Conservation (phyloP, 1,140 invertebrate genomes). For the Helicoverpa zea region DNA sequence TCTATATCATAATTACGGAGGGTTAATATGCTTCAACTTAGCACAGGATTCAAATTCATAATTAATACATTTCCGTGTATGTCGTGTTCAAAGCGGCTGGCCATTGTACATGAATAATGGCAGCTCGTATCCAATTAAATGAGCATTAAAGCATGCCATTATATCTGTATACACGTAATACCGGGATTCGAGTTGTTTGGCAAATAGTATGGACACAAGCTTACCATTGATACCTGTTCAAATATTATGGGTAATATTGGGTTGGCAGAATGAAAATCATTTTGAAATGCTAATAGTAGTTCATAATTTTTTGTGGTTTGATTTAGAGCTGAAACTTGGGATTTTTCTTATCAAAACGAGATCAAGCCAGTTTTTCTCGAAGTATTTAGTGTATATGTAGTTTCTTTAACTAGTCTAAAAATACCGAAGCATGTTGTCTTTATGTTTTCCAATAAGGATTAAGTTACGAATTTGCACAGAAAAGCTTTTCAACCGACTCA, state of each 20-base stretch:
- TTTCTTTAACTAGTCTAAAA: no score
- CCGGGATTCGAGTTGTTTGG: conserved; percentile 5
- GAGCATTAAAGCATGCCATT: conserved; percentile 34
- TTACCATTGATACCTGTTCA: background rate
- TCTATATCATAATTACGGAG: conserved; percentile 22
- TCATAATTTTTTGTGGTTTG: no score
- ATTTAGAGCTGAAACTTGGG: no score
- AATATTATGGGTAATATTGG: background rate
- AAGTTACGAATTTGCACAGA: no score
- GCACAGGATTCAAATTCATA: conserved; percentile 34
- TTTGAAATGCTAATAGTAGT: background rate
- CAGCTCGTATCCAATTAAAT: conserved; percentile 57
- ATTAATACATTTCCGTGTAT: conserved; percentile 47
- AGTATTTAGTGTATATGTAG: no score
- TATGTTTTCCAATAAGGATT: no score
- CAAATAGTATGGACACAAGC: background rate
- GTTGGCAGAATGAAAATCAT: background rate
- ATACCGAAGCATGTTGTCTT: no score
- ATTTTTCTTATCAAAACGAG: no score
- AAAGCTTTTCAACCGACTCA: background rate
- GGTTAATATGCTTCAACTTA: conserved; percentile 19
- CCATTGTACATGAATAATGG: conserved; percentile 55
- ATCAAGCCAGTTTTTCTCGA: no score
- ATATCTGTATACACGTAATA: conserved; percentile 1
- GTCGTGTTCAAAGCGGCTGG: conserved; percentile 47